Percentiles rank a stretch among this genome's conserved stretches.
phyloP scores from a whole-genome alignment of 37 sponge, comb jelly and placozoan species.

The Ianthella basta region DNA sequence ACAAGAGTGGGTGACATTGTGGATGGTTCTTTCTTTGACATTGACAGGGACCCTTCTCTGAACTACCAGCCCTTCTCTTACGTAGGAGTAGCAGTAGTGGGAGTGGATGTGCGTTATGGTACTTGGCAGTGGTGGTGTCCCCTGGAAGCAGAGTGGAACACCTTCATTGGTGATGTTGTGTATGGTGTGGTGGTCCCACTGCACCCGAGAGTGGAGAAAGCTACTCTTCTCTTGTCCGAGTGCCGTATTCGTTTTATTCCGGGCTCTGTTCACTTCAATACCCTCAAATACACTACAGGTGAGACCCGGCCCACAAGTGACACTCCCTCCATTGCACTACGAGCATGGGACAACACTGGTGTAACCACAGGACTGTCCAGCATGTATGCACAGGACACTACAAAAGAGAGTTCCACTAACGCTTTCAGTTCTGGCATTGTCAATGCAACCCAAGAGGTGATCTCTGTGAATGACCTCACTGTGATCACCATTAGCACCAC shows the following conservation, averaged over 20 bases:
- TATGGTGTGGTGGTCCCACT: conserved; percentile 72
- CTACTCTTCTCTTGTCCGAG: conserved; percentile 70
- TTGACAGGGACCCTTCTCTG: conserved; percentile 48
- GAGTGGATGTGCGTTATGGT: conserved; percentile 80
- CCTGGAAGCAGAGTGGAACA: conserved; percentile 39
- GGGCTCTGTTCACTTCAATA: conserved; percentile 70
- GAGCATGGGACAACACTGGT: conserved; percentile 91
- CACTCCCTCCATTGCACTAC: conserved; percentile 59
- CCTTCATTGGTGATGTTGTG: conserved; percentile 81
- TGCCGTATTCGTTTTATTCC: conserved; percentile 84
- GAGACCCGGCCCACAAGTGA: conserved; percentile 56
- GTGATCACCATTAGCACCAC: conserved; percentile 39
- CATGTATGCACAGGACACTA: conserved; percentile 78
- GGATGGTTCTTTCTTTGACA: conserved; percentile 58
- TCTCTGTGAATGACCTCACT: conserved; percentile 76
- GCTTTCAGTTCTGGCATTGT: conserved; percentile 67
- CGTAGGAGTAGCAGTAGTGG: conserved; percentile 81
- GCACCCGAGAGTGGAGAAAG: conserved; percentile 70
- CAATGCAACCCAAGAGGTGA: conserved; percentile 49
- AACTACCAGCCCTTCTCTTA: conserved; percentile 25
- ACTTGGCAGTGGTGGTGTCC: conserved; percentile 85
- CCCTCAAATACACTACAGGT: conserved; percentile 66
- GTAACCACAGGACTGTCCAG: conserved; percentile 60
- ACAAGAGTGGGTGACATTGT: conserved; percentile 78
- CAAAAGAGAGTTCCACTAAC: conserved; percentile 74